Percentiles rank a stretch among this genome's conserved stretches.
phyloP scores from a whole-genome alignment of 2,888 invertebrate genomes.

The Thecocarcelia acutangulata region DNA sequence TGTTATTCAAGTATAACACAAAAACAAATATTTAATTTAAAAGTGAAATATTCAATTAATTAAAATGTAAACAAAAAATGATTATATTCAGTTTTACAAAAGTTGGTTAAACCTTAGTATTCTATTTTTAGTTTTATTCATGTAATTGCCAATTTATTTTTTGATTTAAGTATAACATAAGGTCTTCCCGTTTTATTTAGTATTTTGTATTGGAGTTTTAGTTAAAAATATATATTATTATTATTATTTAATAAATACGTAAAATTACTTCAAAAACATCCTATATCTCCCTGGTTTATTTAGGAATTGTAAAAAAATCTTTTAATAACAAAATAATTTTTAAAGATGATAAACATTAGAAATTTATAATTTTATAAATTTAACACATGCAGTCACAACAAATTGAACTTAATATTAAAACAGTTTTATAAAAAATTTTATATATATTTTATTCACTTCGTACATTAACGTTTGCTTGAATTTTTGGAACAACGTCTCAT shows the following conservation, averaged over 20 bases:
- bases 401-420: no score
- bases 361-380: slow-evolving; percentile 23
- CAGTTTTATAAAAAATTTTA: no score
- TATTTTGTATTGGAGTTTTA: background rate
- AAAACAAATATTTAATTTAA: slow-evolving; percentile 36
- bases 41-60: slow-evolving; percentile 1
- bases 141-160: slow-evolving; percentile 11
- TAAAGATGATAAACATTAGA: slow-evolving; percentile 70
- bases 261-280: slow-evolving; percentile 25
- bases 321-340: slow-evolving; percentile 2
- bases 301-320: slow-evolving; percentile 28
- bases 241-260: slow-evolving; percentile 4
- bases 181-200: slow-evolving; percentile 48
- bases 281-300: slow-evolving; percentile 64
- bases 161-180: slow-evolving; percentile 41
- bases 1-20: slow-evolving; percentile 19
- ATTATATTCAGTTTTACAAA: slow-evolving; percentile 29
- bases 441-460: no score
- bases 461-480: no score
- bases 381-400: slow-evolving; percentile 44
- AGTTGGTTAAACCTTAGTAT: slow-evolving; percentile 61
- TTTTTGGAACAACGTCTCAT: no score
- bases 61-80: background rate
- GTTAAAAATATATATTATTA: slow-evolving; percentile 1
- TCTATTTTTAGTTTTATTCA: background rate